phyloP scores from a whole-genome alignment of 2,113 vertebrate species.

The Pachypanchax playfairii region DNA sequence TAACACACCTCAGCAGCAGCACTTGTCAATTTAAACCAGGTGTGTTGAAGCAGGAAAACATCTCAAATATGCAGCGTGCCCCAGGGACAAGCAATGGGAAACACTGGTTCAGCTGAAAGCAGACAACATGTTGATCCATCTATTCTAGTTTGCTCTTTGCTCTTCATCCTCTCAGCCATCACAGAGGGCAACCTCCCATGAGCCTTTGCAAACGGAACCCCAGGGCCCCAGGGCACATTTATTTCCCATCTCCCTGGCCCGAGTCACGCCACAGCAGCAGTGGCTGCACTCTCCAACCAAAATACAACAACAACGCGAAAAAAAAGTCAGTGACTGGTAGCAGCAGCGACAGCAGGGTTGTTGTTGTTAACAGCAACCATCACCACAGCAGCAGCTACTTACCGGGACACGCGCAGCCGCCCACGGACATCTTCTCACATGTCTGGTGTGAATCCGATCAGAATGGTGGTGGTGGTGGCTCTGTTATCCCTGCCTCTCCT shows the following conservation, averaged over 20 bases:
- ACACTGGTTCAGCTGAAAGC: conserved; percentile 7
- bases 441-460: conserved; percentile 84
- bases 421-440: conserved; percentile 96
- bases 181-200: conserved; percentile 72
- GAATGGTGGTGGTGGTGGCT: conserved; percentile 76
- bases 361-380: conserved; percentile 61
- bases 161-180: conserved; percentile 51
- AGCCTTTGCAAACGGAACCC: conserved; percentile 75
- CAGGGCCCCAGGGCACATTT: conserved; percentile 64
- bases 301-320: conserved; percentile 47
- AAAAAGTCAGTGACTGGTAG: conserved; percentile 57
- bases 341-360: conserved; percentile 26
- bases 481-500: conserved; percentile 62
- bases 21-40: background rate
- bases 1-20: background rate
- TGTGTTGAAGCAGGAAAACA: background rate
- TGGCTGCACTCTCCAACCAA: conserved; percentile 42
- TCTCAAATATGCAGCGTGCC: background rate
- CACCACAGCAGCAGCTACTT: conserved; percentile 78
- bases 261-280: conserved; percentile 62
- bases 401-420: conserved; percentile 95
- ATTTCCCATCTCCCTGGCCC: conserved; percentile 42
- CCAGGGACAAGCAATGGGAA: background rate
- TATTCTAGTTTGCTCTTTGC: conserved; percentile 43
- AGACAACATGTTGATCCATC: conserved; percentile 37